Evolutionary conservation across 2,113 vertebrate species (phyloP).

Genomic region (Micronycteris hirsuta): DNA sequence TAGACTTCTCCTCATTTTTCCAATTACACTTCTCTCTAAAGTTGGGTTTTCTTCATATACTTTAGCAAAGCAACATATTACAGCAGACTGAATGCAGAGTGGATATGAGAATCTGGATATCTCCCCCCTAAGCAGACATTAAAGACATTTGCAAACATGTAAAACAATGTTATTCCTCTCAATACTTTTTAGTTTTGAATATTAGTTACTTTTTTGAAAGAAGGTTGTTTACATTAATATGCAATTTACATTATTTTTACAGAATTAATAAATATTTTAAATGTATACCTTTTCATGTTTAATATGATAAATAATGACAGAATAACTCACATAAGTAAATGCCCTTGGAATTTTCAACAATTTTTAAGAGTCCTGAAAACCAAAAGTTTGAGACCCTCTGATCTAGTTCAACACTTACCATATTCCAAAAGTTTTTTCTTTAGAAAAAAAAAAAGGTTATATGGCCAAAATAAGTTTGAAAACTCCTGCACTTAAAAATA

Average conservation of each 20-base stretch:
- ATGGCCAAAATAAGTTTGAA: background rate
- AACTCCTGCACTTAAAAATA: background rate
- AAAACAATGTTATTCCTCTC: background rate
- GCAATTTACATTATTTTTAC: background rate
- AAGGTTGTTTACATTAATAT: background rate
- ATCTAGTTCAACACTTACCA: background rate
- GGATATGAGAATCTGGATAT: background rate
- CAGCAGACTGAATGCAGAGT: background rate
- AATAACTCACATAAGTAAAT: background rate
- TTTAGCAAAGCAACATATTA: constrained; percentile 7
- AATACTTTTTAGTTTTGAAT: background rate
- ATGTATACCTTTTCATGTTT: background rate
- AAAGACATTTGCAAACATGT: background rate
- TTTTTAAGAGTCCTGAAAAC: background rate
- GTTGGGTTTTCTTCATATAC: background rate
- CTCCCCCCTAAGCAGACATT: background rate
- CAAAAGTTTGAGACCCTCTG: background rate
- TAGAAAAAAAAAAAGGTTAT: background rate
- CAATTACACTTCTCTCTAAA: background rate
- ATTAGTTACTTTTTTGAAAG: background rate
- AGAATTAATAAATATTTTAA: background rate
- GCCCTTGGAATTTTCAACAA: background rate
- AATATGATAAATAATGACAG: constrained; percentile 7
- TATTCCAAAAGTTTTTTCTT: constrained; percentile 12
- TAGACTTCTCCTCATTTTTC: background rate